Evolutionary conservation across 2,797 vertebrate genomes (phyloP).

Genomic region (Trachops cirrhosus): DNA sequence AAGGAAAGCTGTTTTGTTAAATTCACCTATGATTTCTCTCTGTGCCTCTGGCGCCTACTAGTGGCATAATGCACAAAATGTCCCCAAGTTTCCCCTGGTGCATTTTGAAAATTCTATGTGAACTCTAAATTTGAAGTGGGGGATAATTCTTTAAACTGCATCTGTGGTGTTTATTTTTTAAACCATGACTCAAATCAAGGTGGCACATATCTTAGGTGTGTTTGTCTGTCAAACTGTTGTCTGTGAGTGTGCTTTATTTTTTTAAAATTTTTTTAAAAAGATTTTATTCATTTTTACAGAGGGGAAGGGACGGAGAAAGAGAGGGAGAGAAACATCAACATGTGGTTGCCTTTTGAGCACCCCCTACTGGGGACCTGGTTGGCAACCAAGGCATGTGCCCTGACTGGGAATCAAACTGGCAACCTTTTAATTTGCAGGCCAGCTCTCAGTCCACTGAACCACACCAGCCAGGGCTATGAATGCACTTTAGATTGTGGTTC

Average conservation of each 20-base stretch:
- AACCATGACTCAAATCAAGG: background rate
- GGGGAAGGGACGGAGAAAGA: too few relatives aligned
- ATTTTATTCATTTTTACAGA: too few relatives aligned
- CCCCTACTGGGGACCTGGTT: too few relatives aligned
- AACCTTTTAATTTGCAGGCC: too few relatives aligned
- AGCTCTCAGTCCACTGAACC: too few relatives aligned
- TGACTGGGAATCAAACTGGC: too few relatives aligned
- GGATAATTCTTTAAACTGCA: background rate
- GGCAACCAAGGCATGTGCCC: too few relatives aligned
- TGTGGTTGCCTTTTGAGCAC: too few relatives aligned
- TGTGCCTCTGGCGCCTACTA: slow-evolving; percentile 47
- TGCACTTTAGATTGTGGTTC: background rate
- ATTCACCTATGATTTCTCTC: background rate
- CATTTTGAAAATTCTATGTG: background rate
- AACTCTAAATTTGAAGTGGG: background rate
- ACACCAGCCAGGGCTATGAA: too few relatives aligned
- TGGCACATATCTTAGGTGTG: background rate
- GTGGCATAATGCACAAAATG: background rate
- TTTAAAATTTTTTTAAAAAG: too few relatives aligned
- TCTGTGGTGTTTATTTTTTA: background rate
- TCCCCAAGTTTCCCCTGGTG: background rate
- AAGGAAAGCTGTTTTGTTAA: background rate
- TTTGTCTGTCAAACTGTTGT: background rate
- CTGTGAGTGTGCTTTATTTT: too few relatives aligned
- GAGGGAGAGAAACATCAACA: too few relatives aligned